A percentile compares a stretch with the other conserved stretches of the same genome.
phyloP scores from a whole-genome alignment of 2,888 invertebrate species.

The Rotaria sp. region DNA sequence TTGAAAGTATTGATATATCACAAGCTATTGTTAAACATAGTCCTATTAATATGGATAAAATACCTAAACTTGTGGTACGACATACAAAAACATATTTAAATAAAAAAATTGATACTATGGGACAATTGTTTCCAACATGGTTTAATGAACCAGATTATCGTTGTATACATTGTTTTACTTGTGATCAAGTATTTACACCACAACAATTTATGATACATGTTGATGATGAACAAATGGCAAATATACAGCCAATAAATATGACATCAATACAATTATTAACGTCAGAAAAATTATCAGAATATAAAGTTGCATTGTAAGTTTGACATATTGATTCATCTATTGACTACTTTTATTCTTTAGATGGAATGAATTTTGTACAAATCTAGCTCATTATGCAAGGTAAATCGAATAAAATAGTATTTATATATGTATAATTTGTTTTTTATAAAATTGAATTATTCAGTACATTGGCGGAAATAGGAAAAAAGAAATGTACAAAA shows the following conservation, averaged over 20 bases:
- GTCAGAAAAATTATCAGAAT: background rate
- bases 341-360: background rate
- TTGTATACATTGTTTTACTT: background rate
- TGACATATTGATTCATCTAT: background rate
- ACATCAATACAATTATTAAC: background rate
- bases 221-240: background rate
- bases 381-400: background rate
- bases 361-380: background rate
- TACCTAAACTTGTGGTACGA: background rate
- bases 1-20: background rate
- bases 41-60: background rate
- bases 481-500: no score
- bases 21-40: background rate
- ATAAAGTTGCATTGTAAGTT: background rate
- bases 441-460: no score
- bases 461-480: no score
- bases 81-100: background rate
- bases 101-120: background rate
- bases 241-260: background rate
- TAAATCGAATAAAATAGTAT: background rate
- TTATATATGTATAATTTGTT: no score
- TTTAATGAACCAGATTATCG: background rate
- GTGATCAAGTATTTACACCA: slow-evolving; percentile 4
- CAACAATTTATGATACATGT: background rate
- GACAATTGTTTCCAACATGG: background rate